These are phyloP conservation scores for Hemibagrus wyckioides DNA, from an alignment of 2,113 vertebrate genomes.

Conservation along the genomic window DNA sequence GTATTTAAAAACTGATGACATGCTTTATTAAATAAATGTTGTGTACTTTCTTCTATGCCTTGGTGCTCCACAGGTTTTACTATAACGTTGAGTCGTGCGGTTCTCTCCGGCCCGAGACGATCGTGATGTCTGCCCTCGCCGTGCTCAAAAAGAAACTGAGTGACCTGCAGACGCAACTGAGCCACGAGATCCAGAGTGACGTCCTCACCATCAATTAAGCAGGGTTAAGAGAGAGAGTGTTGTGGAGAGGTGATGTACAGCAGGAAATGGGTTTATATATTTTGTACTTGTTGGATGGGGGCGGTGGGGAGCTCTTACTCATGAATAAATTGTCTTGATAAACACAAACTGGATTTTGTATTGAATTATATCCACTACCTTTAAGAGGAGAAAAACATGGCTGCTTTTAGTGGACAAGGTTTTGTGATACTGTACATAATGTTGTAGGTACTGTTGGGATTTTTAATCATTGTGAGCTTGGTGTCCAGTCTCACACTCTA, in stretches of 20 bases:
- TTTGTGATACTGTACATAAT: background rate
- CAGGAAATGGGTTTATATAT: conserved; percentile 10
- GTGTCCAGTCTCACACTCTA: background rate
- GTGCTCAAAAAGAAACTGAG: conserved; percentile 97
- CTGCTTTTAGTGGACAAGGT: background rate
- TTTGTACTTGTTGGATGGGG: conserved; percentile 3
- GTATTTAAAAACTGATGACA: background rate
- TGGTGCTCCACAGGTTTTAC: conserved; percentile 84
- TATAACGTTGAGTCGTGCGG: conserved; percentile 98
- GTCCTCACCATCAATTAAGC: conserved; percentile 91
- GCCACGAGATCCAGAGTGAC: conserved; percentile 95
- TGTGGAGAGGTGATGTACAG: conserved; percentile 32
- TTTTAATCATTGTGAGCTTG: background rate
- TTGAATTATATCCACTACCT: background rate
- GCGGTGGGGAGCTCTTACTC: background rate
- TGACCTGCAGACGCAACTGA: conserved; percentile 94
- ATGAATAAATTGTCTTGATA: conserved; percentile 24
- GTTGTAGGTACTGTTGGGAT: too few relatives aligned
- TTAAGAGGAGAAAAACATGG: background rate
- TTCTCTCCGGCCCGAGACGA: conserved; percentile 93
- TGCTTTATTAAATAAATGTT: background rate
- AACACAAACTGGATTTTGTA: background rate
- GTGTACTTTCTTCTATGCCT: background rate
- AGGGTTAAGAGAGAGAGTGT: background rate
- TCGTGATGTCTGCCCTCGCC: conserved; percentile 89